These are phyloP conservation scores for Coturnix japonica DNA, from an alignment of 2,113 vertebrate genomes.

Conservation along the genomic window DNA sequence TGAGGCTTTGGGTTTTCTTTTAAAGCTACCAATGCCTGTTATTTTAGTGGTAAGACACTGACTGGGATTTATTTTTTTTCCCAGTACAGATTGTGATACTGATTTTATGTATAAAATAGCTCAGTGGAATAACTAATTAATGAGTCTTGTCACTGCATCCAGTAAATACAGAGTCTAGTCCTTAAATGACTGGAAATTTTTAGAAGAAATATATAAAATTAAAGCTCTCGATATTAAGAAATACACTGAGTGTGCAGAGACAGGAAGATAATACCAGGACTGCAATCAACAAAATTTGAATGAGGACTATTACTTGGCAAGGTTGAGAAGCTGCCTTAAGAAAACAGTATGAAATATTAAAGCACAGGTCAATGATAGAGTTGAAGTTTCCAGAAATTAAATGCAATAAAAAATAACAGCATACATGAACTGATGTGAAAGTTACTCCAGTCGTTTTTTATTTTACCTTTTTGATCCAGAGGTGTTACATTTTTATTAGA, in stretches of 20 bases:
- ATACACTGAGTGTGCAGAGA: neutral
- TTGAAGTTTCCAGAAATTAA: neutral
- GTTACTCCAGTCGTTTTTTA: neutral
- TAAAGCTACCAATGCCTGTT: neutral
- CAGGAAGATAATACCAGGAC: neutral
- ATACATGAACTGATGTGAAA: neutral
- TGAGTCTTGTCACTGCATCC: neutral
- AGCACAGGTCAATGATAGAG: neutral
- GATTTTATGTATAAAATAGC: neutral
- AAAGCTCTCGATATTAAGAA: neutral
- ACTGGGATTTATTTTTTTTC: neutral
- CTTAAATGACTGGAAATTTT: neutral
- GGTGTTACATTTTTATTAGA: neutral
- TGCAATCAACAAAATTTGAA: neutral
- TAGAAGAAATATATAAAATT: neutral
- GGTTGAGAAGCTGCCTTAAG: neutral
- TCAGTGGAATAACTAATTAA: conserved; percentile 14
- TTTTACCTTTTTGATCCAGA: neutral
- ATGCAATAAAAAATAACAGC: neutral
- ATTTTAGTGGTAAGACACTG: neutral
- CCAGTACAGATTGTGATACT: neutral
- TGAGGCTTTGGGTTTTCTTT: neutral
- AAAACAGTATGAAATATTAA: neutral
- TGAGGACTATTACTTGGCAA: neutral
- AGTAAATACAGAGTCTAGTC: neutral